Base-by-base conservation (phyloP, 92 coral and sea anemone species). In the Diadumene lineata region DNA sequence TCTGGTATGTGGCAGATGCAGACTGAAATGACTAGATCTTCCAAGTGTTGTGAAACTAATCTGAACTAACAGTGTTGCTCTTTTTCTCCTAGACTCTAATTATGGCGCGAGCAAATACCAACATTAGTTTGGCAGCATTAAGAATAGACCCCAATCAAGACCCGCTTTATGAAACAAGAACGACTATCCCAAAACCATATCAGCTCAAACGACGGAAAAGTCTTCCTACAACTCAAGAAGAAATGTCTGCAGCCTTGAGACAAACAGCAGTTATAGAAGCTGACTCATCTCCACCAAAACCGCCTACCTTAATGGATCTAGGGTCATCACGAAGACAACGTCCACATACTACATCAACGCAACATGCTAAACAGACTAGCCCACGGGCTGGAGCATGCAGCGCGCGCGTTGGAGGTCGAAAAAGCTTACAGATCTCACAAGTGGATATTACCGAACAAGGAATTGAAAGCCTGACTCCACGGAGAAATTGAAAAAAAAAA, bases 71-170 rank as follows among this genome's bases (percentile, higher is more conserved):
- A 22, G 23, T 68, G 1, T 21, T 15, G 19, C 72, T 55, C 19
- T 11, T 55, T 72, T 56, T 30, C 18, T 17, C 13, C 60, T 38
- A 88, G 88, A 89, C 96, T 50, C 83, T 90, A 34, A 90, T 90
- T 50, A 67, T 83, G 51, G 89, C 96, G 34, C 83, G 96, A 31
- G 57, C 96, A 51, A 77, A 89, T 69, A 78, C 82, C 17, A 88
- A 84, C 73, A 91, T 90, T 60, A 90, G 96, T 57, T 82, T 90
- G 23, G 87, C 92, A 31, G 96, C 92, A 0, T 85, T 87, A 22
- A 74, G 96, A 84, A 80, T 66, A 60, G 89, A 84, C 60, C 69
- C 70, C 34, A 60, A 71, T 9, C 67, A 72, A 16, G 44, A 30
- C 18, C 32, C 15, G 11, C 57, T 7, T 15, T 56, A 50, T 63